Conservation (phyloP, 1,140 invertebrate species). For the Eueides isabella region DNA sequence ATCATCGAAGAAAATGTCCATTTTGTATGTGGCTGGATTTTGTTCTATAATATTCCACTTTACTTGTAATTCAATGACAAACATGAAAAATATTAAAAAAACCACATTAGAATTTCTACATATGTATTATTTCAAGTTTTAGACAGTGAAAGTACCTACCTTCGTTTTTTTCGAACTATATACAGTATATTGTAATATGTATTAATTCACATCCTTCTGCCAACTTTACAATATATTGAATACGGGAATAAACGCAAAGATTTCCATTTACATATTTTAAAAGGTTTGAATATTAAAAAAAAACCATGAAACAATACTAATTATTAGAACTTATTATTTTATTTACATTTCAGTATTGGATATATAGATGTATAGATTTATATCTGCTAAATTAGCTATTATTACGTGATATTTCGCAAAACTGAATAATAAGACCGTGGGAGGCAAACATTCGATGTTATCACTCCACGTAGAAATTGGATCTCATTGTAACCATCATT, state of each 20-base stretch:
- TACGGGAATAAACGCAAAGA: too few species aligned
- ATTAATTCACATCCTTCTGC: background rate
- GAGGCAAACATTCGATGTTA: constrained; percentile 28
- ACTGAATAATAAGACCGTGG: constrained; percentile 34
- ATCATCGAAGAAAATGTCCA: too few species aligned
- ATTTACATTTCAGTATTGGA: background rate
- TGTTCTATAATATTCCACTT: background rate
- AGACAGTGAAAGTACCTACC: background rate
- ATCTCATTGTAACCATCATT: constrained; percentile 22
- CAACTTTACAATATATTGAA: too few species aligned
- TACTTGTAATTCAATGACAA: background rate
- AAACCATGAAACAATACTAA: background rate
- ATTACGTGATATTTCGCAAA: constrained; percentile 27
- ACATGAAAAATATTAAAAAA: background rate
- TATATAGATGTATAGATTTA: background rate
- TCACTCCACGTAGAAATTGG: constrained; percentile 35
- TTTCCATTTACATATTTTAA: too few species aligned
- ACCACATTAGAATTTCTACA: background rate
- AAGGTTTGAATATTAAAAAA: background rate
- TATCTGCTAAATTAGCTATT: constrained; percentile 10
- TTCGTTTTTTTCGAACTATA: constrained; percentile 2
- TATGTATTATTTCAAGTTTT: background rate
- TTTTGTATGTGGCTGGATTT: too few species aligned
- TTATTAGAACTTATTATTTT: background rate
- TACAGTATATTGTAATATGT: background rate